phyloP scores from a whole-genome alignment of 1,140 invertebrate species.

The Drosophila kikkawai region DNA sequence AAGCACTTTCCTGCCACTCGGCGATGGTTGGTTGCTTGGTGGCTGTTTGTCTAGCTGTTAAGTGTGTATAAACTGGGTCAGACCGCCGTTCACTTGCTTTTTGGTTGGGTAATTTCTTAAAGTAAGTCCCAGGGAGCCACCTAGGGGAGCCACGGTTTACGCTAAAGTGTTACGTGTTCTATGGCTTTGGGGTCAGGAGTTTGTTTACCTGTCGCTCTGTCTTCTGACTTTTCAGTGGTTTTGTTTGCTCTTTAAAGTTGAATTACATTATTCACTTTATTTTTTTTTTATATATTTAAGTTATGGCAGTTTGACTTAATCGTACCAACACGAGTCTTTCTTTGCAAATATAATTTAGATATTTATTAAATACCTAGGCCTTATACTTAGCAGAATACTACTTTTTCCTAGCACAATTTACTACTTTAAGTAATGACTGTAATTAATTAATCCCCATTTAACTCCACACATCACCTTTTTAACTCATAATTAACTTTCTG shows the following conservation, averaged over 20 bases:
- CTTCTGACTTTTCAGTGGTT: not conserved
- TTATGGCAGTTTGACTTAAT: too few relatives aligned
- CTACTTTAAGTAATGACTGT: not conserved
- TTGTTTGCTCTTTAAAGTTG: slow-evolving; percentile 12
- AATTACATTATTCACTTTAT: too few relatives aligned
- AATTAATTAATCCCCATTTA: not conserved
- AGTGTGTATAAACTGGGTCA: slow-evolving; percentile 43
- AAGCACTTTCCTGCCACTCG: slow-evolving; percentile 39
- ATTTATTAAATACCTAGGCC: not conserved
- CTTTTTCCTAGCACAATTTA: too few relatives aligned
- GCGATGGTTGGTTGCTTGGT: not conserved
- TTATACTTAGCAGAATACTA: not conserved
- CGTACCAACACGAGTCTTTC: not conserved
- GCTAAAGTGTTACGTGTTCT: slow-evolving; percentile 21
- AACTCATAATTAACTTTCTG: not conserved
- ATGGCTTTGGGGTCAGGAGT: slow-evolving; percentile 3
- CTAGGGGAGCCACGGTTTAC: slow-evolving; percentile 1
- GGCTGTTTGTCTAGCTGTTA: slow-evolving; percentile 22
- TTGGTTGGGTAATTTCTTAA: slow-evolving; percentile 22
- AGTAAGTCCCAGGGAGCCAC: slow-evolving; percentile 15
- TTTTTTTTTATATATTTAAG: not conserved
- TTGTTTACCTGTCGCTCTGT: slow-evolving; percentile 22
- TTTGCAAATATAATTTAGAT: not conserved
- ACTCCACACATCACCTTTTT: not conserved
- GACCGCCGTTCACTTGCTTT: slow-evolving; percentile 2